These are phyloP conservation scores for Bradysia coprophila DNA, from an alignment of 1,140 invertebrate species.

Conservation along the genomic window DNA sequence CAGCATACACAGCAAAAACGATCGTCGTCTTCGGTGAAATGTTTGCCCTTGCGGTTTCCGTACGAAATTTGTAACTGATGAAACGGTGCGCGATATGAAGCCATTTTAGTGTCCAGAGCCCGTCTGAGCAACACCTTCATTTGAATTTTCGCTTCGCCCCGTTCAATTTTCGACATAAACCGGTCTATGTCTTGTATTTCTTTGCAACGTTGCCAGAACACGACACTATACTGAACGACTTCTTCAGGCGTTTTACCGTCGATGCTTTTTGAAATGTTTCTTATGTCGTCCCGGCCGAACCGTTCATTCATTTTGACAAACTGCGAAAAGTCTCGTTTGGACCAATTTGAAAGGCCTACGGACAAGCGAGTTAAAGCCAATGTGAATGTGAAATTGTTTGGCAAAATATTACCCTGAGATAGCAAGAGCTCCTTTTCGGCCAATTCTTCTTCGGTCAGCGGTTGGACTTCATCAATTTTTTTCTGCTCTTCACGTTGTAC, in stretches of 20 bases:
- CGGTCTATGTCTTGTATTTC: conserved; percentile 92
- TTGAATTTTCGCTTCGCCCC: conserved; percentile 95
- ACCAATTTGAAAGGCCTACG: conserved; percentile 83
- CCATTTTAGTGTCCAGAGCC: conserved; percentile 85
- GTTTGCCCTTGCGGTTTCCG: conserved; percentile 85
- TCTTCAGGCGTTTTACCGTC: conserved; percentile 96
- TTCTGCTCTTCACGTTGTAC: no score
- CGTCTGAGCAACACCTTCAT: conserved; percentile 88
- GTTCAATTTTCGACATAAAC: conserved; percentile 95
- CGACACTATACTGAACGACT: conserved; percentile 85
- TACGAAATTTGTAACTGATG: conserved; percentile 95
- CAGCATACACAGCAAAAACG: conserved; percentile 96
- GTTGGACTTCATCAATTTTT: conserved; percentile 89
- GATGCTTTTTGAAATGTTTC: conserved; percentile 93
- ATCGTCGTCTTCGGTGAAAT: conserved; percentile 97
- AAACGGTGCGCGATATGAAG: conserved; percentile 91
- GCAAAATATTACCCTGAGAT: conserved; percentile 58
- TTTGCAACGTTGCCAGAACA: conserved; percentile 97
- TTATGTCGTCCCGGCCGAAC: conserved; percentile 93
- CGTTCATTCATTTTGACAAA: conserved; percentile 99
- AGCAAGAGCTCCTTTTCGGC: conserved; percentile 83
- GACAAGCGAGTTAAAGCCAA: background rate
- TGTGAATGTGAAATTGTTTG: conserved; percentile 7
- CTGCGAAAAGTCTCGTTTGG: conserved; percentile 93
- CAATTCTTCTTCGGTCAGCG: conserved; percentile 75